phyloP scores from a whole-genome alignment of 2,888 invertebrate genomes.

The Oxystoma pomonae region DNA sequence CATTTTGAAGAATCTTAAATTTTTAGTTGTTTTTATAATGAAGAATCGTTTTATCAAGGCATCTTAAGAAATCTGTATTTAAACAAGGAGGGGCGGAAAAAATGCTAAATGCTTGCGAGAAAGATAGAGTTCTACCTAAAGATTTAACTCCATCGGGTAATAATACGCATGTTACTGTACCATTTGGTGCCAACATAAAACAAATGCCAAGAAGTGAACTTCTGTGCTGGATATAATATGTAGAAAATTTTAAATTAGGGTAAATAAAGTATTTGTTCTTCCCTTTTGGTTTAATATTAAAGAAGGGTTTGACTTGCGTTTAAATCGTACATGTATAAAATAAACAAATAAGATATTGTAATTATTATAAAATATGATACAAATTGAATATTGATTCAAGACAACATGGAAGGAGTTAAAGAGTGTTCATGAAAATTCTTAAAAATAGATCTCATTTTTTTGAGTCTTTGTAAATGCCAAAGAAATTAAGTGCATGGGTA shows the following conservation, averaged over 20 bases:
- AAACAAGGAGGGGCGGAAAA: not conserved
- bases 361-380: not conserved
- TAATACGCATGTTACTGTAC: constrained; percentile 39
- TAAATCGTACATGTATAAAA: not conserved
- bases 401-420: too few species aligned
- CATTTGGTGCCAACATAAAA: constrained; percentile 38
- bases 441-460: too few species aligned
- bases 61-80: not conserved
- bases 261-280: not conserved
- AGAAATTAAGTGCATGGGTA: too few species aligned
- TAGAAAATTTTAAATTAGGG: not conserved
- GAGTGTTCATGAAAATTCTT: too few species aligned
- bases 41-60: too few species aligned
- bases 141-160: constrained; percentile 11
- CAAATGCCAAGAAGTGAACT: constrained; percentile 25
- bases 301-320: not conserved
- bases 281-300: not conserved
- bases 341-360: not conserved
- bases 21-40: too few species aligned
- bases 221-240: not conserved
- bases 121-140: not conserved
- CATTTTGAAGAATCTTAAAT: too few species aligned
- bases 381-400: not conserved
- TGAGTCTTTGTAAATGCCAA: too few species aligned
- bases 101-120: not conserved